Evolutionary conservation across 2,113 vertebrate species (phyloP).

Genomic region (Dasyornis broadbenti): DNA sequence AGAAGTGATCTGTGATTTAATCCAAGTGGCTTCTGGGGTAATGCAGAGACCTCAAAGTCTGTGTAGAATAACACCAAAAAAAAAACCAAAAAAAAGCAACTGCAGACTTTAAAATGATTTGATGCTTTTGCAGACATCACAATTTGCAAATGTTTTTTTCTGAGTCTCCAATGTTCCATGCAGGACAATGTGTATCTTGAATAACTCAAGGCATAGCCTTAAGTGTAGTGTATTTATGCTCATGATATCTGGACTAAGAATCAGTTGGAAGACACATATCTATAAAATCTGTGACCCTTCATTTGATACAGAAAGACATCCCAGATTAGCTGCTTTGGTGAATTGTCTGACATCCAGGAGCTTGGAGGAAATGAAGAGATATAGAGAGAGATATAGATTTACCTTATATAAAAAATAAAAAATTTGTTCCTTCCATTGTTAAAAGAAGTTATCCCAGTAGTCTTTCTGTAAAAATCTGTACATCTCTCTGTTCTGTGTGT

Average conservation of each 20-base stretch:
- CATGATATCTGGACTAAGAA: neutral
- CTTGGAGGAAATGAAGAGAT: neutral
- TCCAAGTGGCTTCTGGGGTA: neutral
- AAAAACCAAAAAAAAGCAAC: neutral
- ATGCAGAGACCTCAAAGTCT: neutral
- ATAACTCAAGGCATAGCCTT: neutral
- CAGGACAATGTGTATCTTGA: neutral
- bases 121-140: neutral
- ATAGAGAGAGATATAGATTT: neutral
- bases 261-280: neutral
- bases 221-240: neutral
- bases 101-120: neutral
- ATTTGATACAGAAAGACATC: neutral
- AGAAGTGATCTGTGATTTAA: neutral
- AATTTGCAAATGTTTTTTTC: neutral
- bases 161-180: neutral
- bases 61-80: neutral
- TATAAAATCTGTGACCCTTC: neutral
- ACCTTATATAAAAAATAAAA: neutral
- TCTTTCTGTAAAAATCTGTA: neutral
- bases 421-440: neutral
- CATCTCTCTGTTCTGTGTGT: neutral
- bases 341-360: neutral
- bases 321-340: neutral
- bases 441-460: neutral